phyloP scores from a whole-genome alignment of 2,113 vertebrate genomes.

The Clupea harengus region DNA sequence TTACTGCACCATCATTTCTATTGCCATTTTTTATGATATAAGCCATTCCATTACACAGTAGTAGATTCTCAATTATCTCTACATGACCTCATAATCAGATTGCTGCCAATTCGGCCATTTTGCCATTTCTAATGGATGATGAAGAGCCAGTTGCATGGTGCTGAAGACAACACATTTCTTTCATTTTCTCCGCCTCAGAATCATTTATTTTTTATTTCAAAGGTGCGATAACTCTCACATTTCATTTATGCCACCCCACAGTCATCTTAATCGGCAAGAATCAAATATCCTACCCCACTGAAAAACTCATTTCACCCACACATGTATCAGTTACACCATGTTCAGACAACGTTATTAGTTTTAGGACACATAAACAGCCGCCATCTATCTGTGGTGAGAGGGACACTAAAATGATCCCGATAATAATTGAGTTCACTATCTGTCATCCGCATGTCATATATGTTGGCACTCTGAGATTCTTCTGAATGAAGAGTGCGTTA shows the following conservation, averaged over 20 bases:
- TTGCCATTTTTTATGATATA: not conserved
- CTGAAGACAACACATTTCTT: not conserved
- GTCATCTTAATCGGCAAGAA: not conserved
- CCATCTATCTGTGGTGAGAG: not conserved
- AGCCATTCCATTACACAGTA: not conserved
- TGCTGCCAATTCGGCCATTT: not conserved
- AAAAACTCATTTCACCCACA: conserved; percentile 6
- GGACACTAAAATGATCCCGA: not conserved
- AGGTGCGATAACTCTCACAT: not conserved
- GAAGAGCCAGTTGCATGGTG: not conserved
- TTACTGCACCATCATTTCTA: not conserved
- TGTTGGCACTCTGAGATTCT: too few species aligned
- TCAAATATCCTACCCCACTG: conserved; percentile 10
- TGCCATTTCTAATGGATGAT: conserved; percentile 10
- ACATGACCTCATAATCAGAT: not conserved
- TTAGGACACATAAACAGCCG: not conserved
- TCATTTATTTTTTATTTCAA: conserved; percentile 3
- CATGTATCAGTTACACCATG: not conserved
- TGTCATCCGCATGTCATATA: not conserved
- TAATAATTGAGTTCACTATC: not conserved
- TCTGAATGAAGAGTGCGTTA: too few species aligned
- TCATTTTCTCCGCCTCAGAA: conserved; percentile 13
- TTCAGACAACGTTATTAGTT: not conserved
- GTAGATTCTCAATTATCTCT: conserved; percentile 6
- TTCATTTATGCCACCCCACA: not conserved